Conservation (phyloP, 2,113 vertebrate genomes). For the Nerophis lumbriciformis region DNA sequence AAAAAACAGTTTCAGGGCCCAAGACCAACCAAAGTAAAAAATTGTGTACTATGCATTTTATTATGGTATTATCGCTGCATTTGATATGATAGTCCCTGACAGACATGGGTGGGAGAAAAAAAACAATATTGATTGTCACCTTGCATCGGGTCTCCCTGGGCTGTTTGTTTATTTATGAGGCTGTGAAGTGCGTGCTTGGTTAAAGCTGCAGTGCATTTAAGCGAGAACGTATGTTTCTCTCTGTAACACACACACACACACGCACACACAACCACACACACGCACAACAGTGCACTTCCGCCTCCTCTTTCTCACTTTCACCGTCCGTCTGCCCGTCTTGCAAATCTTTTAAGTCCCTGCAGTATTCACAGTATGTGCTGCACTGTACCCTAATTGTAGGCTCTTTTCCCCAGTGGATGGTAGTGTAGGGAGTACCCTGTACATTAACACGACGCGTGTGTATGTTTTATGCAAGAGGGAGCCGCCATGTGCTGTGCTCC, state of each 20-base stretch:
- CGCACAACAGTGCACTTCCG: background rate
- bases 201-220: constrained; percentile 1
- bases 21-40: no score
- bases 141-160: background rate
- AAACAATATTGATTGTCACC: constrained; percentile 6
- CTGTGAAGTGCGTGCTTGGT: constrained; percentile 9
- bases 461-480: background rate
- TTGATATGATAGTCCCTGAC: no score
- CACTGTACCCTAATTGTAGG: constrained; percentile 19
- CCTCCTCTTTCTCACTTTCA: constrained; percentile 14
- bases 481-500: background rate
- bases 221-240: constrained; percentile 11
- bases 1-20: no score
- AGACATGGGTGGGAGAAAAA: background rate
- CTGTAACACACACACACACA: constrained; percentile 7
- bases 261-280: constrained; percentile 1
- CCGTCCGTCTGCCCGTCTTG: constrained; percentile 3
- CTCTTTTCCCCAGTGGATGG: constrained; percentile 4
- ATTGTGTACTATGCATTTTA: no score
- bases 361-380: constrained; percentile 10
- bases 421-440: background rate
- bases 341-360: constrained; percentile 22
- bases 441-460: background rate
- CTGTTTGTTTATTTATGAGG: constrained; percentile 31
- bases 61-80: no score